Conservation (phyloP, 2,113 vertebrate species). For the Zootoca vivipara region DNA sequence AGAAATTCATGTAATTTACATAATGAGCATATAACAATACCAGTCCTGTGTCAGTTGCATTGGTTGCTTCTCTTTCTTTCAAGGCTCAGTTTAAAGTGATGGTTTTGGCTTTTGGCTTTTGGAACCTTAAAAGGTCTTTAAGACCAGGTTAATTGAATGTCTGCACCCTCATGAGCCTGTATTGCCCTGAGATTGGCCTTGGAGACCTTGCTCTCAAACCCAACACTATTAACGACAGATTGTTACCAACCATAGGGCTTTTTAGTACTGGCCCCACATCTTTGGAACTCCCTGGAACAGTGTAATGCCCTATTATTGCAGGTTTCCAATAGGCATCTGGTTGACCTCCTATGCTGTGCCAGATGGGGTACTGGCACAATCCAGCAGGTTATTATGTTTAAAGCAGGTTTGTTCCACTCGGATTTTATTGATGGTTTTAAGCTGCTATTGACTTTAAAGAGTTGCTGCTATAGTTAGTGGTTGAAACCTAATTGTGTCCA, state of each 20-base stretch:
- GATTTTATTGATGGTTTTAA: background rate
- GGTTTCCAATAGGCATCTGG: no score
- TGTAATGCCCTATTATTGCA: no score
- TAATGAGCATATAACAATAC: background rate
- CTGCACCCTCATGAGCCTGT: background rate
- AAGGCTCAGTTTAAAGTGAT: background rate
- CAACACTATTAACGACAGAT: no score
- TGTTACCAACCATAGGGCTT: background rate
- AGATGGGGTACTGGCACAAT: no score
- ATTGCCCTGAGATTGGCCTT: no score
- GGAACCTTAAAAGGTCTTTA: background rate
- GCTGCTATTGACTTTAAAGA: background rate
- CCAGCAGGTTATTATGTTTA: no score
- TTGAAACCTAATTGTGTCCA: no score
- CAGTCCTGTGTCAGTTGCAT: background rate
- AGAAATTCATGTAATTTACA: background rate
- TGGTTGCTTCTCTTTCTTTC: no score
- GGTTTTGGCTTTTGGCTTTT: background rate
- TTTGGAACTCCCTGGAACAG: background rate
- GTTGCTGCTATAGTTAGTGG: background rate
- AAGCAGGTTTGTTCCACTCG: no score
- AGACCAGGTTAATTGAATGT: background rate
- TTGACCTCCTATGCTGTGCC: no score
- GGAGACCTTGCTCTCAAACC: no score
- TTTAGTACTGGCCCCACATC: background rate